Evolutionary conservation across 2,888 invertebrate species (phyloP), one percentile per base, ranked within the genome.

Genomic region (Standfussiana lucernea): DNA sequence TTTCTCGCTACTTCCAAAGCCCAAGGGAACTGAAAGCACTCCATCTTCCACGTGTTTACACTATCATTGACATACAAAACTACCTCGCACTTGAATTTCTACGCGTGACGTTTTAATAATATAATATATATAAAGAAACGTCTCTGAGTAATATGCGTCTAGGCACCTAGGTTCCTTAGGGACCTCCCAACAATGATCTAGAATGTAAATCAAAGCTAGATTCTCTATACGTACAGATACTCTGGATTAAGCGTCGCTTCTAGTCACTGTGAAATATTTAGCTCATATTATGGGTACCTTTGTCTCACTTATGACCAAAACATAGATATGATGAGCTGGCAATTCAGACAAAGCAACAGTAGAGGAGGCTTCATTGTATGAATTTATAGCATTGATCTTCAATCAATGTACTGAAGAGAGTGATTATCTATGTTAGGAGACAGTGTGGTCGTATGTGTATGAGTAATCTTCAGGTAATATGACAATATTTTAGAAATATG

Each of bases 11-110:
- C 42, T 35, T n/a, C 15, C 35, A 56, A 78, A 70, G 6, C 65
- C 53, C 61, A 15, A 13, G 59, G 32, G 66, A 47, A 24, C 2
- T 7, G 0, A 66, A 53, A 56, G 8, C 35, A 62, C 66, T 83
- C 50, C 18, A 78, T 83, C 83, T 70, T 42, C n/a, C 50, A 76
- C 32, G 62, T 45, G 21, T 66, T 82, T 62, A 67, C 37, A 40
- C 37, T 67, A 45, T 65, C 37, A 59, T 61, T 70, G 18, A 18
- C 42, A 28, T 53, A 62, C 28, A 45, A 45, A 21, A 40, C 61
- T 59, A 75, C 10, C 32, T 61, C 21, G 13, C 18, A 45, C 61
- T 53, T 28, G 61, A 61, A 66, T 50, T 82, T 61, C 28, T 18
- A 47, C 45, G 18, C 37, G n/a, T 47, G 62, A 67, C 62, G 21